A percentile compares a stretch with the other conserved stretches of the same genome.
Evolutionary conservation across 1,140 invertebrate species (phyloP).

Genomic region (Arctopsyche grandis): DNA sequence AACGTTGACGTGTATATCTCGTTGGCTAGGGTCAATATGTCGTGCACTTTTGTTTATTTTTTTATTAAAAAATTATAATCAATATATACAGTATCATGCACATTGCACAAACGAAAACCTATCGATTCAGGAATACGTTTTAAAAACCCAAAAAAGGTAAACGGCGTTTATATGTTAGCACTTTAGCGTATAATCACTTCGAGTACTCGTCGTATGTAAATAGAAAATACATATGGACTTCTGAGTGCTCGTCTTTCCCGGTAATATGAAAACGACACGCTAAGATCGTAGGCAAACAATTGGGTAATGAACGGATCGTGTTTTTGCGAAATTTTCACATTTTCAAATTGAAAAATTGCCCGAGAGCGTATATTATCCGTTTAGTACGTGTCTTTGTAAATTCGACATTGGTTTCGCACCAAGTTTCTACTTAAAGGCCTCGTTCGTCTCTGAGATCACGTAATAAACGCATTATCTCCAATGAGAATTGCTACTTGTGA

Average conservation of each 20-base stretch:
- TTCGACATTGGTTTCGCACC: neutral
- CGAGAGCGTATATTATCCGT: neutral
- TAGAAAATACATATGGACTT: too few relatives aligned
- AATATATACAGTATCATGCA: too few relatives aligned
- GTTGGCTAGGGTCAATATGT: neutral
- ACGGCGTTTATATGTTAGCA: too few relatives aligned
- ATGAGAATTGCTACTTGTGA: neutral
- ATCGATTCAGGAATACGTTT: too few relatives aligned
- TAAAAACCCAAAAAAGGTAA: too few relatives aligned
- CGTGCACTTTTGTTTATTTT: neutral
- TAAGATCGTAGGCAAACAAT: neutral
- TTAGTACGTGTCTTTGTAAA: neutral
- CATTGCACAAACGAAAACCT: too few relatives aligned
- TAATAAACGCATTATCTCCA: conserved; percentile 15
- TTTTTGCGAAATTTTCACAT: neutral
- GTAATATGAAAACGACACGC: neutral
- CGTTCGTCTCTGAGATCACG: neutral
- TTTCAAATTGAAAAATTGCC: neutral
- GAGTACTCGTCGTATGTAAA: too few relatives aligned
- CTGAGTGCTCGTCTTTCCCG: too few relatives aligned
- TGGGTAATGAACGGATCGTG: neutral
- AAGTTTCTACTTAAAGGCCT: neutral
- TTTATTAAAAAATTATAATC: too few relatives aligned
- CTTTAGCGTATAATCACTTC: too few relatives aligned
- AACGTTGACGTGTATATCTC: neutral